Conservation (phyloP, 92 coral and sea anemone genomes). For the Heliopora coerulea region DNA sequence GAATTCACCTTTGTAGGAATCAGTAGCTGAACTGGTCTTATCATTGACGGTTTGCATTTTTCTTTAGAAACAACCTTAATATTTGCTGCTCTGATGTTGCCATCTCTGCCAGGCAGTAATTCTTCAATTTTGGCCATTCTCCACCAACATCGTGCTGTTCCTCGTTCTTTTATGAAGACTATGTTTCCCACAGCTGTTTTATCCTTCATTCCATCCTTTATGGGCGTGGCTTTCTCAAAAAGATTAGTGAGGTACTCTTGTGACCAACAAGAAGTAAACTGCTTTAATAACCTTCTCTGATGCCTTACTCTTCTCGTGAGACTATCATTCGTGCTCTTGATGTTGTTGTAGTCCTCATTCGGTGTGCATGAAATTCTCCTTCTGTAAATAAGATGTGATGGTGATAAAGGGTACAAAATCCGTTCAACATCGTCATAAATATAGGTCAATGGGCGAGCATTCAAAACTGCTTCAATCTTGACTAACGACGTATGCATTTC, state of each 20-base stretch:
- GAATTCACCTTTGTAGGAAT: too few species aligned
- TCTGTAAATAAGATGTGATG: conserved; percentile 47
- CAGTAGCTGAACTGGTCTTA: background rate
- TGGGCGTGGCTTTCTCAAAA: background rate
- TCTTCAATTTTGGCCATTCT: conserved; percentile 30
- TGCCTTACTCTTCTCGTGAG: conserved; percentile 46
- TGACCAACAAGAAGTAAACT: conserved; percentile 33
- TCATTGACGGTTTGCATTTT: background rate
- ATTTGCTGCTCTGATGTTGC: conserved; percentile 41
- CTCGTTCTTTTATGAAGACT: conserved; percentile 34
- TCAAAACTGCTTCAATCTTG: conserved; percentile 31
- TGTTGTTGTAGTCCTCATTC: background rate
- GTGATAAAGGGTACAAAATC: conserved; percentile 25
- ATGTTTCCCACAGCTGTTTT: conserved; percentile 33
- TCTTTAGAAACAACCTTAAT: background rate
- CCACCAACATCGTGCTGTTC: conserved; percentile 45
- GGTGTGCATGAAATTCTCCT: background rate
- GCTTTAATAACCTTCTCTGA: conserved; percentile 39
- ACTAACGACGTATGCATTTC: conserved; percentile 10
- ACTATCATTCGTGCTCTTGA: conserved; percentile 40
- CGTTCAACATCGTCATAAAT: conserved; percentile 30
- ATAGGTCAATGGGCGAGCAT: conserved; percentile 41
- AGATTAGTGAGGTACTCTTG: background rate
- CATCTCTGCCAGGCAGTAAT: conserved; percentile 46
- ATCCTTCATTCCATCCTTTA: background rate